Conservation (phyloP, 2,797 vertebrate species). For the Characodon lateralis region DNA sequence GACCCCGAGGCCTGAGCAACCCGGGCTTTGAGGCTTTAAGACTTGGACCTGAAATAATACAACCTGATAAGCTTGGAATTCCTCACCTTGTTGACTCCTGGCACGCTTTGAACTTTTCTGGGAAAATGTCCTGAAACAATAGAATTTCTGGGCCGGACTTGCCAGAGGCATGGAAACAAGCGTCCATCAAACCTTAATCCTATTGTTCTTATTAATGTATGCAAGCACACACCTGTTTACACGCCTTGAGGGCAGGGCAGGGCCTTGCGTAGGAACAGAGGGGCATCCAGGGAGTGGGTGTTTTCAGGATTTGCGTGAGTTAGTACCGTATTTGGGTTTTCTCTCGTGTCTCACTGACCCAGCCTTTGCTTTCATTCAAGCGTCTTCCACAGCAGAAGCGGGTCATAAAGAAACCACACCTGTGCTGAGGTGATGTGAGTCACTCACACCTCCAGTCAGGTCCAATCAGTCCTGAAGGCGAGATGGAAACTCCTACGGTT, state of each 20-base stretch:
- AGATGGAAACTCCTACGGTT: constrained; percentile 61
- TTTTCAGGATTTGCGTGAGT: constrained; percentile 42
- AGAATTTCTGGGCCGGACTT: constrained; percentile 32
- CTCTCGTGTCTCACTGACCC: constrained; percentile 46
- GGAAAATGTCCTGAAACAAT: constrained; percentile 31
- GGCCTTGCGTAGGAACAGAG: constrained; percentile 58
- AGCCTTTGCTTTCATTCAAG: constrained; percentile 42
- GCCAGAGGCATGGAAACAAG: constrained; percentile 40
- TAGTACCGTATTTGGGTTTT: constrained; percentile 4
- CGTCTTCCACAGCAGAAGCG: constrained; percentile 55
- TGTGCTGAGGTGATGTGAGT: constrained; percentile 52
- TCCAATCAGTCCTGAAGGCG: constrained; percentile 57
- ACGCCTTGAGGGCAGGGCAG: constrained; percentile 69
- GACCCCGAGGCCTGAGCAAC: constrained; percentile 55
- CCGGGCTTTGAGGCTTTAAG: constrained; percentile 66
- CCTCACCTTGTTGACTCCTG: constrained; percentile 47
- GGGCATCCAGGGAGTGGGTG: constrained; percentile 50
- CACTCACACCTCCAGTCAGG: constrained; percentile 49
- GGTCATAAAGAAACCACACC: constrained; percentile 71
- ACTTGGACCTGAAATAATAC: constrained; percentile 70
- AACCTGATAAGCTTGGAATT: constrained; percentile 65
- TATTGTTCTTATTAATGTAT: constrained; percentile 57
- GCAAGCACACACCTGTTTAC: constrained; percentile 66
- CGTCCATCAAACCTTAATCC: constrained; percentile 61
- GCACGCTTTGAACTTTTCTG: constrained; percentile 15